Evolutionary conservation across 2,797 vertebrate species (phyloP), one percentile per base, ranked within the genome.

Genomic region (Oreortyx pictus): DNA sequence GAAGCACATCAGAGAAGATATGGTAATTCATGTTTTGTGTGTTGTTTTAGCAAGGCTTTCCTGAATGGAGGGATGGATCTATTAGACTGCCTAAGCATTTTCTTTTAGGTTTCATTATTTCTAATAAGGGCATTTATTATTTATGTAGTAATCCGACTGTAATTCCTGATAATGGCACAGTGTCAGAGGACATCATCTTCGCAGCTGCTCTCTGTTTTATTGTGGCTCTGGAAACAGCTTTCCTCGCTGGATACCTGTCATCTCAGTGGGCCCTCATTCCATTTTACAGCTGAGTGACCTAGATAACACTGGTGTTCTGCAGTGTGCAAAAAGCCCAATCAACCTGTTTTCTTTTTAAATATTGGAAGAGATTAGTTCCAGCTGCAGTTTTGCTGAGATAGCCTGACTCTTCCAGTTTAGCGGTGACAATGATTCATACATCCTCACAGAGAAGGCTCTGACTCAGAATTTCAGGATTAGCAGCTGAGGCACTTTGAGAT

Each of bases 351-450:
- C 83, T 81, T 43, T 56, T 79, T 62, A 31, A 88, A 60, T 61
- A 41, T 15, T 13, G 3, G 4, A 3, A 47, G 74, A 86, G 86
- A 94, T 94, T 92, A 91, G 84, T 82, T 91, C 92, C 94, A 96
- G 94, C 90, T 94, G 94, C 94, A 91, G 39, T 88, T 95, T 33
- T 82, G 90, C 92, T 96, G 90, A 94, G 90, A 41, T 70, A 79
- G 88, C 83, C 88, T 46, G 33, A 7, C 88, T 70, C 35, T 94
- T 85, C 78, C 73, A 87, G 68, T 92, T 65, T 54, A 83, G 86
- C 85, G 31, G 54, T 25, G 73, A 81, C 82, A 78, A 41, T 59
- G 88, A 92, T 89, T 93, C 90, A 81, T 35, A 89, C 83, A 86
- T 67, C 82, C 59, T 83, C 35, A 3, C 70, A 14, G 59, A 72